A percentile compares a stretch with the other conserved stretches of the same genome.
Evolutionary conservation across 2,888 invertebrate species (phyloP).

Genomic region (Machimus atricapillus): DNA sequence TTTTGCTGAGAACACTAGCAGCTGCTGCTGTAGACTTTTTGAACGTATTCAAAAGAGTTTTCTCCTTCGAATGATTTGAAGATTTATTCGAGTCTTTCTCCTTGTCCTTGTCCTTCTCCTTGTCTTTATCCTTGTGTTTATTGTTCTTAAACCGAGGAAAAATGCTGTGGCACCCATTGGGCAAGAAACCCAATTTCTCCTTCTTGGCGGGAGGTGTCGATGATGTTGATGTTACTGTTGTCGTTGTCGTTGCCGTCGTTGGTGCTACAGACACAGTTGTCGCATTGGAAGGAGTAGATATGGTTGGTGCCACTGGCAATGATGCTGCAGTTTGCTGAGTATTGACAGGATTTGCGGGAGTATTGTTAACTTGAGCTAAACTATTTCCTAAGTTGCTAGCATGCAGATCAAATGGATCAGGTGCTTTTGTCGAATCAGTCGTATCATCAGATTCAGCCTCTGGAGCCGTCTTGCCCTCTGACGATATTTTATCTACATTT

Average conservation of each 20-base stretch:
- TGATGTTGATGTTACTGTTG: constrained; percentile 43
- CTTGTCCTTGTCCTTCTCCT: constrained; percentile 54
- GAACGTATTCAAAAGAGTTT: constrained; percentile 58
- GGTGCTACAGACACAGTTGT: not conserved
- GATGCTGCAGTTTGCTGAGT: not conserved
- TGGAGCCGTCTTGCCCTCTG: constrained; percentile 11
- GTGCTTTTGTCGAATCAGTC: constrained; percentile 40
- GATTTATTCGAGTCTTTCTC: constrained; percentile 37
- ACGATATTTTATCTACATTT: constrained; percentile 15
- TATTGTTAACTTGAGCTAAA: constrained; percentile 20
- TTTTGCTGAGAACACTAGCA: constrained; percentile 42
- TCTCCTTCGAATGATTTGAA: constrained; percentile 48
- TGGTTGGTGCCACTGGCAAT: not conserved
- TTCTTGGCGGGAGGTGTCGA: constrained; percentile 56
- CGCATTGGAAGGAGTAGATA: not conserved
- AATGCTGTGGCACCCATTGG: constrained; percentile 58
- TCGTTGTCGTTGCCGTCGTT: constrained; percentile 37
- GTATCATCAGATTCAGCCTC: constrained; percentile 13
- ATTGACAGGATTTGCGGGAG: not conserved
- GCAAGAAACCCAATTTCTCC: constrained; percentile 61
- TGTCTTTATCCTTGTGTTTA: constrained; percentile 56
- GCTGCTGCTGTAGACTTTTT: constrained; percentile 51
- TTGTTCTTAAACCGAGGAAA: constrained; percentile 62
- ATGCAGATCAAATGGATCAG: constrained; percentile 8
- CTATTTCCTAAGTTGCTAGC: constrained; percentile 22